Conservation (phyloP, 2,113 vertebrate species). For the Agapornis roseicollis region DNA sequence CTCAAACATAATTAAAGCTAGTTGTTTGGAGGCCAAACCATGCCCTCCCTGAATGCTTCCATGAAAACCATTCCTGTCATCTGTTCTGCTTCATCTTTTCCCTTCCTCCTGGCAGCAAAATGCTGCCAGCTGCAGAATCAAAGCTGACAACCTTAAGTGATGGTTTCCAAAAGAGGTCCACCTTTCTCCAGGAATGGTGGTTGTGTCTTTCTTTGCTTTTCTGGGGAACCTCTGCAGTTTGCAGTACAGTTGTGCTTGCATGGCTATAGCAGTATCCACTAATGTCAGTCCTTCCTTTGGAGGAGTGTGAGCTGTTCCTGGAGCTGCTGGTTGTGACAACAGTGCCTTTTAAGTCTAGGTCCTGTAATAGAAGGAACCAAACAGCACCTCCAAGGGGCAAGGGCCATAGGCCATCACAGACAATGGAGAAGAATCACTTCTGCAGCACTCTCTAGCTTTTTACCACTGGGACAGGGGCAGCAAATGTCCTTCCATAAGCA, state of each 20-base stretch:
- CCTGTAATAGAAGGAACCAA: background rate
- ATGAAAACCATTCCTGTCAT: background rate
- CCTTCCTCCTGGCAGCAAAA: background rate
- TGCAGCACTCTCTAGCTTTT: background rate
- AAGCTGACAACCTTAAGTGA: background rate
- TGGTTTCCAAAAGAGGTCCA: background rate
- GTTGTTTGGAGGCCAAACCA: background rate
- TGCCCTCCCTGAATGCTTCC: background rate
- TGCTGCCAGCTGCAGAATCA: background rate
- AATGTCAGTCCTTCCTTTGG: background rate
- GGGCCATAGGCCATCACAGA: rapidly evolving
- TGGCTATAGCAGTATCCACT: background rate
- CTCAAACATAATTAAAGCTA: background rate
- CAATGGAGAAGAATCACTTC: background rate
- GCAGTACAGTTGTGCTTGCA: background rate
- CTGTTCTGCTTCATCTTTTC: background rate
- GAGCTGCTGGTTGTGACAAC: background rate
- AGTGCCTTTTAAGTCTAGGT: background rate
- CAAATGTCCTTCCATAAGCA: background rate
- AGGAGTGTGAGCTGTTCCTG: background rate
- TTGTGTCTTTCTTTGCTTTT: background rate
- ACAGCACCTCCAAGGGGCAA: background rate
- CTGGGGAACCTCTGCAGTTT: rapidly evolving
- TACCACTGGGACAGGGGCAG: background rate
- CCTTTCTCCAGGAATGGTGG: background rate